These are phyloP conservation scores for Mesochorus sp. DNA, from an alignment of 2,888 invertebrate species.

Conservation along the genomic window DNA sequence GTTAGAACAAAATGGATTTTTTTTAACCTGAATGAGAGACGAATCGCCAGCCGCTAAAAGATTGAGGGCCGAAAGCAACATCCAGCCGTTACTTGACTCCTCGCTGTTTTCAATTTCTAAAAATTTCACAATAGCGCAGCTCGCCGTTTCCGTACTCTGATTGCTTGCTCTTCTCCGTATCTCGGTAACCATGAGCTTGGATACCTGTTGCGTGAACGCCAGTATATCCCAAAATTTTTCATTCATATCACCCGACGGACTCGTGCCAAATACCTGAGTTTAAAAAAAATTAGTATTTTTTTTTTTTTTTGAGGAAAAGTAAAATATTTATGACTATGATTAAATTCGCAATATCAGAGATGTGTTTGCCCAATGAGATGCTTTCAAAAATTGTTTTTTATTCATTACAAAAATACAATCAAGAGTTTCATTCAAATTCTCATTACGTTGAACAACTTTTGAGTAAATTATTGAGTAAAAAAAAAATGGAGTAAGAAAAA, in stretches of 20 bases:
- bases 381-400: too few relatives aligned
- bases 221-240: conserved; percentile 98
- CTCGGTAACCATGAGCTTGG: conserved; percentile 97
- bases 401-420: too few relatives aligned
- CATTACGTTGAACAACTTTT: too few relatives aligned
- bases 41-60: conserved; percentile 95
- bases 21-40: conserved; percentile 91
- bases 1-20: conserved; percentile 6
- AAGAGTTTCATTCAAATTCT: too few relatives aligned
- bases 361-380: too few relatives aligned
- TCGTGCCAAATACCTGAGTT: conserved; percentile 93
- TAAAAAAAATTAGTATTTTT: neutral
- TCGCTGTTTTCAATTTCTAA: conserved; percentile 97
- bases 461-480: neutral
- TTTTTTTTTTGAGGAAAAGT: neutral
- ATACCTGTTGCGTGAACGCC: conserved; percentile 96
- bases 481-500: too few relatives aligned
- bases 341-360: too few relatives aligned
- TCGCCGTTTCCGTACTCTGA: conserved; percentile 97
- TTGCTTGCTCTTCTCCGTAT: conserved; percentile 97
- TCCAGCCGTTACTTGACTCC: conserved; percentile 98
- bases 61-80: conserved; percentile 95
- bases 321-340: too few relatives aligned
- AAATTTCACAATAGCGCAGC: conserved; percentile 98
- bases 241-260: conserved; percentile 97